These are phyloP conservation scores for Cariama cristata DNA, from an alignment of 2,113 vertebrate genomes.

Conservation along the genomic window DNA sequence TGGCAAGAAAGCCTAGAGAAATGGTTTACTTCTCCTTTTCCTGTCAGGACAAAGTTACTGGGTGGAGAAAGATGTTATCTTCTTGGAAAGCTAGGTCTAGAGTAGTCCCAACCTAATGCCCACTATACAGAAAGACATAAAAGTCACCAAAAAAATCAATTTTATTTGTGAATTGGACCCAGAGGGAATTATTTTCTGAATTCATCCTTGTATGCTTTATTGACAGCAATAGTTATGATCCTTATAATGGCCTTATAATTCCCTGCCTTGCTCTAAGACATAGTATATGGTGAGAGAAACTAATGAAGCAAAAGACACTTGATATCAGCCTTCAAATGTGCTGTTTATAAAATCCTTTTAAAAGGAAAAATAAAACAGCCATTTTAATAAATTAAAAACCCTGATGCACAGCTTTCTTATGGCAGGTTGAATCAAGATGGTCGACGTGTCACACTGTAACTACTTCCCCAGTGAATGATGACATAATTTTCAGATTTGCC, in stretches of 20 bases:
- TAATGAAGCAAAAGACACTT: conserved; percentile 44
- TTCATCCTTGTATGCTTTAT: conserved; percentile 43
- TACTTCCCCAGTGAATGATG: conserved; percentile 46
- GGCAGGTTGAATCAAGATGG: background rate
- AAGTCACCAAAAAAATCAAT: background rate
- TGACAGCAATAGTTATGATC: conserved; percentile 31
- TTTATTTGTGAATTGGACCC: background rate
- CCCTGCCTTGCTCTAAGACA: conserved; percentile 31
- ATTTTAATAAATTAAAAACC: conserved; percentile 55
- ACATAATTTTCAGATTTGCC: conserved; percentile 47
- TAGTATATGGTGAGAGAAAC: conserved; percentile 30
- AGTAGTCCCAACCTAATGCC: background rate
- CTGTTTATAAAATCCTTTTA: conserved; percentile 53
- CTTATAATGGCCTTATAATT: conserved; percentile 43
- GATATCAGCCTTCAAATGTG: conserved; percentile 5
- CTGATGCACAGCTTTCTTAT: background rate
- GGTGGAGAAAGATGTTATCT: background rate
- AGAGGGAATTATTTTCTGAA: conserved; percentile 20
- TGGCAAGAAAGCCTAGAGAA: background rate
- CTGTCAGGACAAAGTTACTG: background rate
- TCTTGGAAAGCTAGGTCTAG: background rate
- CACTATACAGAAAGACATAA: background rate
- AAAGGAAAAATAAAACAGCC: conserved; percentile 41
- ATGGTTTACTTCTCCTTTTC: background rate
- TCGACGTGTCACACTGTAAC: conserved; percentile 10